Evolutionary conservation across 2,797 vertebrate species (phyloP).

Genomic region (Perdix hodgsoniae): DNA sequence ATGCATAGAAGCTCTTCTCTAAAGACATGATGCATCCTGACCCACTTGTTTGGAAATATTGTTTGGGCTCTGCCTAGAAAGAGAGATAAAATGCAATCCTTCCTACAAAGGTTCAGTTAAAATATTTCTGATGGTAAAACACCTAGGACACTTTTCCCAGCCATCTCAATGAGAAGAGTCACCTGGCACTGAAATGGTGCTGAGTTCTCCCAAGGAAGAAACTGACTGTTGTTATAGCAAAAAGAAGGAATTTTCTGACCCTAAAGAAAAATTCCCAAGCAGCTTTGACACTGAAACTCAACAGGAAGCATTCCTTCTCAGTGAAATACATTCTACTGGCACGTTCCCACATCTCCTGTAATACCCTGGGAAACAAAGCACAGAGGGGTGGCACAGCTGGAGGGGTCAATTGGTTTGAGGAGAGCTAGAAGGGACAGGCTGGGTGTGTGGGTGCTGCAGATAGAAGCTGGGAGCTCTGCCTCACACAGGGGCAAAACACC

Average conservation of each 20-base stretch:
- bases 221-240: neutral
- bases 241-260: neutral
- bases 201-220: neutral
- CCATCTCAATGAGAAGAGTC: neutral
- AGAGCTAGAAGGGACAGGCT: neutral
- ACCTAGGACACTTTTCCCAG: neutral
- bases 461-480: neutral
- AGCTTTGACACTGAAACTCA: neutral
- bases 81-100: neutral
- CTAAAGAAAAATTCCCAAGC: neutral
- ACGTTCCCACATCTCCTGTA: neutral
- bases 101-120: neutral
- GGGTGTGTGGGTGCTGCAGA: rapidly evolving
- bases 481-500: neutral
- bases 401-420: neutral
- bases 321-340: neutral
- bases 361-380: neutral
- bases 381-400: rapidly evolving
- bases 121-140: neutral
- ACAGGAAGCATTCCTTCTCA: rapidly evolving
- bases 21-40: neutral
- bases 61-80: neutral
- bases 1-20: neutral
- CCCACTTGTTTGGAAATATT: neutral
- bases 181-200: neutral